A percentile compares a stretch with the other conserved stretches of the same genome.
phyloP scores from a whole-genome alignment of 2,113 vertebrate genomes.

The Tragelaphus imberbis region DNA sequence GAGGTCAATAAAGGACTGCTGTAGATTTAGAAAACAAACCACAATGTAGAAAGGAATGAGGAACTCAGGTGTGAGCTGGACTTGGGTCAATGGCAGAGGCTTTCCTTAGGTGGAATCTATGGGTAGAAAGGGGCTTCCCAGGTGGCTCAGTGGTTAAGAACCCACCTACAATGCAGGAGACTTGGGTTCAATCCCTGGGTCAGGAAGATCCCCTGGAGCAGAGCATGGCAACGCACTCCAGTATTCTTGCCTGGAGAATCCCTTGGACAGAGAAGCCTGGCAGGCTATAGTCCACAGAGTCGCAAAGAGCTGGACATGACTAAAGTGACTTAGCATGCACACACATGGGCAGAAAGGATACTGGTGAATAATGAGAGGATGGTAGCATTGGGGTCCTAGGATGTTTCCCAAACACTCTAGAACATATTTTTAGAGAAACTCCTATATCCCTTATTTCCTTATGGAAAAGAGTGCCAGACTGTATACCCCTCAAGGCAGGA shows the following conservation, averaged over 20 bases:
- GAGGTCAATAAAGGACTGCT: background rate
- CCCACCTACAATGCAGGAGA: rapidly evolving
- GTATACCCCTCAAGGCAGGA: background rate
- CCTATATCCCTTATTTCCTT: background rate
- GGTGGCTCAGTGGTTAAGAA: background rate
- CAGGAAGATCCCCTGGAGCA: background rate
- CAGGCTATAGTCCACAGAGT: background rate
- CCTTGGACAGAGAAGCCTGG: background rate
- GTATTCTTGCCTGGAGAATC: background rate
- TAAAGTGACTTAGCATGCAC: too few species aligned
- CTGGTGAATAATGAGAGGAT: background rate
- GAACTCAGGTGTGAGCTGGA: background rate
- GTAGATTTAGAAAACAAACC: background rate
- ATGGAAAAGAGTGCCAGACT: background rate
- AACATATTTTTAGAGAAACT: background rate
- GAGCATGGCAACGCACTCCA: background rate
- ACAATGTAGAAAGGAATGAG: background rate
- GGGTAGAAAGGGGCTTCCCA: background rate
- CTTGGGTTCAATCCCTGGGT: background rate
- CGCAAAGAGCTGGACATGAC: background rate
- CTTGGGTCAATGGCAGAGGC: background rate
- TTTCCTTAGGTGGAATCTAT: background rate
- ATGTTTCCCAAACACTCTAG: background rate
- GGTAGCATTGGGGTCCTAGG: background rate
- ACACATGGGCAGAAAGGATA: background rate